Percentiles rank a stretch among this genome's conserved stretches.
Evolutionary conservation across 2,888 invertebrate genomes (phyloP).

Genomic region (Priocnemis perturbator): DNA sequence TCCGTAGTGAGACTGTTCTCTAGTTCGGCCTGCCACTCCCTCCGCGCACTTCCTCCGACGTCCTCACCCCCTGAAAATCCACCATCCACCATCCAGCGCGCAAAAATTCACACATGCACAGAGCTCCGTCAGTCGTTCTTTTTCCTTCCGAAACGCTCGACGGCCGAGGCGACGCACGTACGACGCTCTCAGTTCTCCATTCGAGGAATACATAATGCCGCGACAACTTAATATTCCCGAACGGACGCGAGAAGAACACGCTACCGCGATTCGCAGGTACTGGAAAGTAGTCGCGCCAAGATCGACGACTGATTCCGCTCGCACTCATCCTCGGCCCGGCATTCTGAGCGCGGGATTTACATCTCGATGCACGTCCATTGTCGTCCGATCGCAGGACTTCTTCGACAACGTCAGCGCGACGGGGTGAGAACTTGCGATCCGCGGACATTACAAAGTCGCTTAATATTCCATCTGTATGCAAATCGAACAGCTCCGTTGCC

Average conservation of each 20-base stretch:
- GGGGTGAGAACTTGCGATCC: no score
- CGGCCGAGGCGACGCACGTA: constrained; percentile 51
- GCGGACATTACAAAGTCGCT: no score
- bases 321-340: constrained; percentile 24
- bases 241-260: constrained; percentile 39
- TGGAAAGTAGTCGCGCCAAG: constrained; percentile 39
- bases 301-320: constrained; percentile 45
- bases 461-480: no score
- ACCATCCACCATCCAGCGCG: no score
- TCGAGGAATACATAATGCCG: constrained; percentile 51
- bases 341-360: constrained; percentile 44
- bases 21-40: no score
- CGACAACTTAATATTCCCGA: constrained; percentile 45
- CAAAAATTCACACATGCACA: neutral
- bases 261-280: constrained; percentile 43
- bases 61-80: no score
- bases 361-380: constrained; percentile 4
- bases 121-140: neutral
- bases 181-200: constrained; percentile 35
- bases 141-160: constrained; percentile 36
- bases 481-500: no score
- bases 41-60: no score
- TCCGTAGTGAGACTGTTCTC: no score
- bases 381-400: neutral
- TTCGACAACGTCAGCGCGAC: no score